phyloP scores from a whole-genome alignment of 2,113 vertebrate genomes.

The Benitochromis conjunctus region DNA sequence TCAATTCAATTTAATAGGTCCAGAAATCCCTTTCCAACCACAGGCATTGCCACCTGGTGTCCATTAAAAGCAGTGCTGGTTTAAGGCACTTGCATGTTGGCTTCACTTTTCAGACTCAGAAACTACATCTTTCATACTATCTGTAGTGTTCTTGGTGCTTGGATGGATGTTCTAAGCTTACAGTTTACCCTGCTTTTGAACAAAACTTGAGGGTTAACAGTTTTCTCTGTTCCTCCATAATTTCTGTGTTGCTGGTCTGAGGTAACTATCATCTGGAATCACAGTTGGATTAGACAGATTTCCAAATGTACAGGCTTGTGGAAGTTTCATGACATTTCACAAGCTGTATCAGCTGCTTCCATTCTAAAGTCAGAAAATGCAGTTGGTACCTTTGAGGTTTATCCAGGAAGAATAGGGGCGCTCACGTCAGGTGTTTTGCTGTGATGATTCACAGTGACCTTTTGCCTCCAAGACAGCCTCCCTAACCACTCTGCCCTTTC shows the following conservation, averaged over 20 bases:
- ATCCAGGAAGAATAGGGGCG: background rate
- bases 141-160: background rate
- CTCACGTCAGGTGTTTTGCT: background rate
- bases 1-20: too few species aligned
- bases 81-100: background rate
- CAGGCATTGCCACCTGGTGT: background rate
- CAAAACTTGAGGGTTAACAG: background rate
- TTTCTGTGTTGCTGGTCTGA: background rate
- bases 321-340: background rate
- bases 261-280: background rate
- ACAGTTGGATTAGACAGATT: background rate
- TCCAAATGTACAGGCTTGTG: background rate
- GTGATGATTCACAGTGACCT: slow-evolving; percentile 39
- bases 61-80: background rate
- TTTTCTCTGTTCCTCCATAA: background rate
- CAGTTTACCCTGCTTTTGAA: background rate
- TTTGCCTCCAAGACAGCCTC: slow-evolving; percentile 26
- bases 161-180: background rate
- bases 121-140: background rate
- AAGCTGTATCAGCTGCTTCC: background rate
- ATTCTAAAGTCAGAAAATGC: background rate
- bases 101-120: too few species aligned
- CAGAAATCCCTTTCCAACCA: background rate
- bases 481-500: slow-evolving; percentile 38
- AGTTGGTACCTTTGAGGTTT: background rate